A percentile compares a stretch with the other conserved stretches of the same genome.
Conservation (phyloP, 1,140 invertebrate species). For the Drosophila sturtevanti region DNA sequence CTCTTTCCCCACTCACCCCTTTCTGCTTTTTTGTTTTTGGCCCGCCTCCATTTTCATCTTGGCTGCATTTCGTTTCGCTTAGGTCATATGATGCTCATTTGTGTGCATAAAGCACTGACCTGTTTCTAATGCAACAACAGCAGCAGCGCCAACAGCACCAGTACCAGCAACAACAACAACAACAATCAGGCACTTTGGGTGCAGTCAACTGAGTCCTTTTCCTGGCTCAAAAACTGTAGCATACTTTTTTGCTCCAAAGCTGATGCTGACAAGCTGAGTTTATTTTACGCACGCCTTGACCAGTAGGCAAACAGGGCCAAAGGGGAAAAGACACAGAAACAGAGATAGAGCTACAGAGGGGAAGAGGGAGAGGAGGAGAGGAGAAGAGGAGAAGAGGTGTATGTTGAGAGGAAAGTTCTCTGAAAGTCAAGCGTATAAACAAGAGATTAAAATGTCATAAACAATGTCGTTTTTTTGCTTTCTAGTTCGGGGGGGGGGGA, state of each 20-base stretch:
- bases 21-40: conserved; percentile 5
- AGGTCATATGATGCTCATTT: conserved; percentile 77
- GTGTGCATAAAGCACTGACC: conserved; percentile 75
- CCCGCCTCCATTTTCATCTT: conserved; percentile 5
- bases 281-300: conserved; percentile 58
- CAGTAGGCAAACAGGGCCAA: conserved; percentile 19
- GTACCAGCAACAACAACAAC: not conserved
- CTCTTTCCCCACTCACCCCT: not conserved
- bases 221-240: conserved; percentile 29
- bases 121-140: conserved; percentile 71
- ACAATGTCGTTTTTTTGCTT: conserved; percentile 70
- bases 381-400: too few relatives aligned
- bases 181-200: conserved; percentile 58
- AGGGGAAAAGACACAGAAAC: not conserved
- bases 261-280: conserved; percentile 35
- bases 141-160: not conserved
- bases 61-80: conserved; percentile 30
- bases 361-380: too few relatives aligned
- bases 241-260: conserved; percentile 48
- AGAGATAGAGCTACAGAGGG: conserved; percentile 29
- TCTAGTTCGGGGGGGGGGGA: conserved; percentile 34
- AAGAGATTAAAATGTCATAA: conserved; percentile 80
- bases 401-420: conserved; percentile 42
- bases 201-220: conserved; percentile 57
- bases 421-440: conserved; percentile 75